Percentiles rank a stretch among this genome's conserved stretches.
Evolutionary conservation across 2,888 invertebrate species (phyloP).

Genomic region (Blastobasis lacticolella): DNA sequence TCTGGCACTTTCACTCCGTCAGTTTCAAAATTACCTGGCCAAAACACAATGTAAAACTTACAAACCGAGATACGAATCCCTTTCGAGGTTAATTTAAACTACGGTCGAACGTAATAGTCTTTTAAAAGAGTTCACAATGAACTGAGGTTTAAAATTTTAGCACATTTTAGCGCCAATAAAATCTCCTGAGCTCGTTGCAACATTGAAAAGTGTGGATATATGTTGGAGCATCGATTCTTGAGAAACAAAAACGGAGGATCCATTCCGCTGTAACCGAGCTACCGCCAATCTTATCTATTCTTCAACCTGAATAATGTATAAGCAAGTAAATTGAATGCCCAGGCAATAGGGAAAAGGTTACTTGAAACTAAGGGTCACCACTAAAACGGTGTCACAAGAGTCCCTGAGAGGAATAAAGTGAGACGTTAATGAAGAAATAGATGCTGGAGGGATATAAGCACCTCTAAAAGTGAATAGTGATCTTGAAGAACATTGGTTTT

Average conservation of each 20-base stretch:
- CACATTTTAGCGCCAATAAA: not conserved
- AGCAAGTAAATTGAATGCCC: slow-evolving; percentile 1
- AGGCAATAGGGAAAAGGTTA: not conserved
- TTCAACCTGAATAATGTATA: slow-evolving; percentile 1
- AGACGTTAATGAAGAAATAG: no score
- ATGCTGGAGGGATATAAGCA: no score
- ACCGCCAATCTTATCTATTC: not conserved
- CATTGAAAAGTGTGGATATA: no score
- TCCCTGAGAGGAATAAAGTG: not conserved
- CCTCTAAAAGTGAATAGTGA: no score
- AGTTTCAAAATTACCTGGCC: slow-evolving; percentile 84
- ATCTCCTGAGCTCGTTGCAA: not conserved
- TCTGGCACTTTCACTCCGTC: slow-evolving; percentile 84
- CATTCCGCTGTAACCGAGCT: not conserved
- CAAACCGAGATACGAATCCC: not conserved
- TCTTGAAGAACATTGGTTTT: no score
- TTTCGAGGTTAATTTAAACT: not conserved
- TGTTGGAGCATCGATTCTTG: no score
- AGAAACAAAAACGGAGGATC: not conserved
- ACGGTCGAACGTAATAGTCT: not conserved
- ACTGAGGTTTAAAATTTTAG: not conserved
- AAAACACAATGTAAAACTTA: no score
- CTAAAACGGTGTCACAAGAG: slow-evolving; percentile 1
- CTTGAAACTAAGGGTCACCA: not conserved
- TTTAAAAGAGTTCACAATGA: not conserved